A percentile compares a stretch with the other conserved stretches of the same genome.
These are phyloP conservation scores for Panthera tigris DNA, from an alignment of 2,113 vertebrate genomes.

Conservation along the genomic window DNA sequence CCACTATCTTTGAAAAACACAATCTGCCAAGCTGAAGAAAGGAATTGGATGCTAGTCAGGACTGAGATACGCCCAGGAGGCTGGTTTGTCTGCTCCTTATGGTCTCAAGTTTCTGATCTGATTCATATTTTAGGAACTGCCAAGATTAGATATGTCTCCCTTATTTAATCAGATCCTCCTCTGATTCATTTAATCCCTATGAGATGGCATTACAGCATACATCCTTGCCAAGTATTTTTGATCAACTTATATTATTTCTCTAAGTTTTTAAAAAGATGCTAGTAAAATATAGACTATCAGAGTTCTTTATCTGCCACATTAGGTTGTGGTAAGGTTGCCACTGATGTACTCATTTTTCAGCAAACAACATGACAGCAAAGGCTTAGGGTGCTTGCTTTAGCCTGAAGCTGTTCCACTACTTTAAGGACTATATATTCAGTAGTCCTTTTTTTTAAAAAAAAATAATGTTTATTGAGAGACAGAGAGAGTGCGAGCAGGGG, in stretches of 20 bases:
- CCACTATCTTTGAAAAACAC: background rate
- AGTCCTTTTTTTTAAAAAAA: too few relatives aligned
- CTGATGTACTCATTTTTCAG: background rate
- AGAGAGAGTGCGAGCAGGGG: too few relatives aligned
- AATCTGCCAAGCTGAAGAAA: background rate
- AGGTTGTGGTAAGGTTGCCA: background rate
- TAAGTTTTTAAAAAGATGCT: background rate
- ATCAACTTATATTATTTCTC: conserved; percentile 25
- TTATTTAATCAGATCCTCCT: conserved; percentile 21
- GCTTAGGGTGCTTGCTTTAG: background rate
- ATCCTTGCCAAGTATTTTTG: background rate
- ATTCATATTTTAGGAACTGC: conserved; percentile 28
- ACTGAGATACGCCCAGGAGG: background rate
- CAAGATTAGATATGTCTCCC: background rate
- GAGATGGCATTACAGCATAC: background rate
- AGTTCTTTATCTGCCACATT: background rate
- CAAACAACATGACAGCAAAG: background rate
- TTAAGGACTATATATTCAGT: background rate
- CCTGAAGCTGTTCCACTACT: background rate
- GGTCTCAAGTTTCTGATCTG: background rate
- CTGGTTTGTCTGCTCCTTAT: background rate
- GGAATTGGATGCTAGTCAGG: background rate
- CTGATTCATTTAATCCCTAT: conserved; percentile 22
- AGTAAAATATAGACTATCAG: background rate
- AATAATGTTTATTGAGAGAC: too few relatives aligned